Conservation (phyloP, 2,113 vertebrate species). For the Glaucomys volans region DNA sequence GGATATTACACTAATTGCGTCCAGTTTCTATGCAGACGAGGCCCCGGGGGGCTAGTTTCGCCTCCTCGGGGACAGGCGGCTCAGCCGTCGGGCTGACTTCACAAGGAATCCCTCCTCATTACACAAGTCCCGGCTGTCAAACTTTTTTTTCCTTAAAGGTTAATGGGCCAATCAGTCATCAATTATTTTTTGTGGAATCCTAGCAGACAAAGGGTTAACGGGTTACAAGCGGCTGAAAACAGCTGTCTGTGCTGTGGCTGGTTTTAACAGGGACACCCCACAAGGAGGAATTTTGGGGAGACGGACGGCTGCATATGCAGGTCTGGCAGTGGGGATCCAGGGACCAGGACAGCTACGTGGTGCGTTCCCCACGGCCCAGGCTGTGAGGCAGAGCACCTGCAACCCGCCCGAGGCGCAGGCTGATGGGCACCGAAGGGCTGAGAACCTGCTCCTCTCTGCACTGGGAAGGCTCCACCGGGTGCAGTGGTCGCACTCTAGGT, state of each 20-base stretch:
- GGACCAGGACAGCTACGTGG: rapidly evolving
- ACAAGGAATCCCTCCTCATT: conserved; percentile 88
- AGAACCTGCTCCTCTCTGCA: no score
- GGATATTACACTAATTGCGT: conserved; percentile 89
- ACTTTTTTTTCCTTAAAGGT: conserved; percentile 89
- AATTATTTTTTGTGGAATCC: conserved; percentile 87
- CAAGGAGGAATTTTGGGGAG: not conserved
- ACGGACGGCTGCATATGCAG: rapidly evolving
- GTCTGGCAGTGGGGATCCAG: rapidly evolving
- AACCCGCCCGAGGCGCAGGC: not conserved
- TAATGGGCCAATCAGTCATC: conserved; percentile 94
- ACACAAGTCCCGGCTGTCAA: conserved; percentile 85
- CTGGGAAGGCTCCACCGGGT: rapidly evolving
- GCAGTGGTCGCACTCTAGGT: not conserved
- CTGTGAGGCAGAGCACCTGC: rapidly evolving
- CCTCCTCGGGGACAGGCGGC: conserved; percentile 85
- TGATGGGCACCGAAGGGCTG: rapidly evolving
- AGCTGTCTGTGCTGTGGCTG: conserved; percentile 86
- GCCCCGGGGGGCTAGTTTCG: conserved; percentile 86
- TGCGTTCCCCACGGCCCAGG: not conserved
- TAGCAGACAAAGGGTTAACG: conserved; percentile 87
- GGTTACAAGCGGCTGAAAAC: conserved; percentile 74
- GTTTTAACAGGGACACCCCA: conserved; percentile 83
- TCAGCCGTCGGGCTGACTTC: conserved; percentile 84
- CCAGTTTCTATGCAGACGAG: conserved; percentile 90